These are phyloP conservation scores for Sturmia bella DNA, from an alignment of 2,888 invertebrate species.

Conservation along the genomic window DNA sequence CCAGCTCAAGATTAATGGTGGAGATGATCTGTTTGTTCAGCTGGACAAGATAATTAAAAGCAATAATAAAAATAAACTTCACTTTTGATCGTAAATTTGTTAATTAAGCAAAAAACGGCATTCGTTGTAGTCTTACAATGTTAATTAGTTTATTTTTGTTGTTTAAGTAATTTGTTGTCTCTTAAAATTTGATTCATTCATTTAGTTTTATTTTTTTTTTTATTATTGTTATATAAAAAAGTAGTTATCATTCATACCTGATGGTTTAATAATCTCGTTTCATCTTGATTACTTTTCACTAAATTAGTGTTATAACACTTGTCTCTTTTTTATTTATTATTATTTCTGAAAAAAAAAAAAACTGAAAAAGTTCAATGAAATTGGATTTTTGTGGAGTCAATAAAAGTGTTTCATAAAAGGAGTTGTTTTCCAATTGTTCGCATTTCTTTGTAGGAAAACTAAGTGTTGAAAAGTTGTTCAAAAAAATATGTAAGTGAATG, in stretches of 20 bases:
- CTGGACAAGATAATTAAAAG: not conserved
- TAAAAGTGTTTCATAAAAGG: too few relatives aligned
- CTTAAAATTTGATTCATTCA: too few relatives aligned
- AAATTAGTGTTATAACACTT: conserved; percentile 17
- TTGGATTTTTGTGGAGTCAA: too few relatives aligned
- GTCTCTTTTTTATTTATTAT: too few relatives aligned
- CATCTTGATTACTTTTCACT: conserved; percentile 48
- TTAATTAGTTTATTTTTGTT: conserved; percentile 1
- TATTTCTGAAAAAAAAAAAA: too few relatives aligned
- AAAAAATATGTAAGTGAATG: too few relatives aligned
- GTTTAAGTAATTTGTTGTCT: not conserved
- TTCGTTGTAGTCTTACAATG: conserved; percentile 6
- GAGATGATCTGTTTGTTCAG: not conserved
- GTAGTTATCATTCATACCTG: not conserved
- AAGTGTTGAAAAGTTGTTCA: too few relatives aligned
- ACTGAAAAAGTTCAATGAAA: too few relatives aligned
- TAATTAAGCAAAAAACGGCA: conserved; percentile 47
- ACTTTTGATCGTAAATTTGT: conserved; percentile 37
- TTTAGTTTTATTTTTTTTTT: not conserved
- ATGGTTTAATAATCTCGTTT: conserved; percentile 54
- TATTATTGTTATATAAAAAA: conserved; percentile 24
- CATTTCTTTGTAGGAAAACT: too few relatives aligned
- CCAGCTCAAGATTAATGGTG: conserved; percentile 8
- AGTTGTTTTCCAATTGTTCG: too few relatives aligned
- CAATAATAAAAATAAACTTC: not conserved